Percentiles rank a stretch among this genome's conserved stretches.
phyloP scores from a whole-genome alignment of 2,888 invertebrate genomes.

The Pandemis corylana region DNA sequence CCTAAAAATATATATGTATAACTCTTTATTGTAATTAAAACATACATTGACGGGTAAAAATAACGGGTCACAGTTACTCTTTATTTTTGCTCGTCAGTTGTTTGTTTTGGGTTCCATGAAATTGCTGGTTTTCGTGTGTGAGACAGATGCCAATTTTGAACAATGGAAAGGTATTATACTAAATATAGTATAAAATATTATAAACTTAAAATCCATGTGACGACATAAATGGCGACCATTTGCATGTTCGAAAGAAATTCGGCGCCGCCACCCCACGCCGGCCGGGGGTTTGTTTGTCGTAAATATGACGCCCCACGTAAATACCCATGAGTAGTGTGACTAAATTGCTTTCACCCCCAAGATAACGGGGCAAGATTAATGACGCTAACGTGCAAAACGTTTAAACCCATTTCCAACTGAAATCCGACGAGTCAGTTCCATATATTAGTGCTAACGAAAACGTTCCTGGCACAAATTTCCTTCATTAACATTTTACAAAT shows the following conservation, averaged over 20 bases:
- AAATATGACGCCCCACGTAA: conserved; percentile 41
- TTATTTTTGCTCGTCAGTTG: too few species aligned
- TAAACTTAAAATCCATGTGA: neutral
- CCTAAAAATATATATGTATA: too few species aligned
- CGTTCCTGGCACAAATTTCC: conserved; percentile 81
- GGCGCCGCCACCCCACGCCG: neutral
- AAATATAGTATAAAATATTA: too few species aligned
- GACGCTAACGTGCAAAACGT: conserved; percentile 84
- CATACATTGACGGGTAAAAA: too few species aligned
- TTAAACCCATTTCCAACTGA: conserved; percentile 83
- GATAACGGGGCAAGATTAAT: conserved; percentile 84
- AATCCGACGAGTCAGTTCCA: conserved; percentile 84
- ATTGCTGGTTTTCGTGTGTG: too few species aligned
- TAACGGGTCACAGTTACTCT: too few species aligned
- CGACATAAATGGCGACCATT: neutral
- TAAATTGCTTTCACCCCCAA: conserved; percentile 67
- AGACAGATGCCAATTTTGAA: too few species aligned
- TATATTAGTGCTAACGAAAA: conserved; percentile 80
- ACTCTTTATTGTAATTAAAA: too few species aligned
- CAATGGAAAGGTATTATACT: too few species aligned
- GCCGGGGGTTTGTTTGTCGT: conserved; percentile 19
- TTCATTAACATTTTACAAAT: conserved; percentile 83
- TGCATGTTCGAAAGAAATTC: neutral
- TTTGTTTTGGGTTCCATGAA: too few species aligned
- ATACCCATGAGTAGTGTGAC: conserved; percentile 47